Evolutionary conservation across 1,140 invertebrate species (phyloP), one percentile per base, ranked within the genome.

Genomic region (Caenorhabditis brenneri): DNA sequence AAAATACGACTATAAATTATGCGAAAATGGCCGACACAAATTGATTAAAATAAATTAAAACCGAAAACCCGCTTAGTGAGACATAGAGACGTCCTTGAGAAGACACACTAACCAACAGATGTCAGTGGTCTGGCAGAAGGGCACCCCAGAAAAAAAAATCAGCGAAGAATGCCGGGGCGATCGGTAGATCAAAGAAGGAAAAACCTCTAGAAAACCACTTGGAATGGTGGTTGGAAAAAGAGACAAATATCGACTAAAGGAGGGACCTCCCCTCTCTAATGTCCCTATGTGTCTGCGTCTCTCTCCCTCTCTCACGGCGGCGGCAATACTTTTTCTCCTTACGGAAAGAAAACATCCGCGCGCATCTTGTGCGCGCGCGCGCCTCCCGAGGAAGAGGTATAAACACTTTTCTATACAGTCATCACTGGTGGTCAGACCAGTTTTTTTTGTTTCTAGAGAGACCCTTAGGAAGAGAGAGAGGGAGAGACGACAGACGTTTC

Each of bases 241-340:
- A 74, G 65, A 42, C 33, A 74, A 74, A 74, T 74, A 74, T 74
- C 65, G 65, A 74, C 65, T 74, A 36, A 58, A 58, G 39, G 53
- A 58, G 65, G 65, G 65, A 42, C 65, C 65, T 24, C 22, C 22
- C 31, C 60, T 15, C 22, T 19, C 60, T 65, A 65, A 58, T 58
- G 55, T 15, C 65, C 16, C 36, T 42, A 55, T n/a, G 22, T 24
- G 27, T 22, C 29, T 24, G 36, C 42, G 12, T 24, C 4, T 31
- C 15, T 42, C n/a, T 74, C 65, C 42, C 27, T 42, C 10, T 74
- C 29, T 31, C 65, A 42, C 65, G 22, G 24, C 65, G 10, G 2
- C 24, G 9, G 19, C 15, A 10, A 29, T 27, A 29, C 29, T 16
- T 58, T 16, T 58, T 58, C 16, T 58, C 55, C 10, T 27, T 27